Percentiles rank a stretch among this genome's conserved stretches.
These are phyloP conservation scores for Nomia melanderi DNA, from an alignment of 1,140 invertebrate species.

Conservation along the genomic window DNA sequence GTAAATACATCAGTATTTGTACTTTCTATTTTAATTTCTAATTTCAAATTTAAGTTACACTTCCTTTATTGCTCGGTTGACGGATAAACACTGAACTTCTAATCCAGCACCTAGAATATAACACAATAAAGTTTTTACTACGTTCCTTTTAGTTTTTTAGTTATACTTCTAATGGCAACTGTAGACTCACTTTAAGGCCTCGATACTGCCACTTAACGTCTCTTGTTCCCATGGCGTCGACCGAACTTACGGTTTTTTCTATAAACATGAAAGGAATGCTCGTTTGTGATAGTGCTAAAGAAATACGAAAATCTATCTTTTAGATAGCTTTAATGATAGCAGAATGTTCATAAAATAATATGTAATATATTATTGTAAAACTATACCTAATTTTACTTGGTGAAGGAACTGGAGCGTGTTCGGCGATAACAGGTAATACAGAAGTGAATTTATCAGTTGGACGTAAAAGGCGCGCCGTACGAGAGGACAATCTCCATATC, in stretches of 20 bases:
- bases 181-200: constrained; percentile 39
- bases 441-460: constrained; percentile 88
- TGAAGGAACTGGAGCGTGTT: constrained; percentile 82
- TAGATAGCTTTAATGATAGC: no score
- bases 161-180: neutral
- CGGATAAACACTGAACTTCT: constrained; percentile 25
- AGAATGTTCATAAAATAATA: no score
- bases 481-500: constrained; percentile 86
- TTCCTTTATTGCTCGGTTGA: constrained; percentile 20
- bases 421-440: constrained; percentile 87
- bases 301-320: no score
- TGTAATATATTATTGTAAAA: constrained; percentile 18
- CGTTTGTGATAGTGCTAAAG: neutral
- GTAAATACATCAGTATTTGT: constrained; percentile 53
- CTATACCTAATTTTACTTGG: constrained; percentile 81
- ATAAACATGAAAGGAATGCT: constrained; percentile 37
- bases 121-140: neutral
- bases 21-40: constrained; percentile 42
- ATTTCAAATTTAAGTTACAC: constrained; percentile 33
- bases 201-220: constrained; percentile 68
- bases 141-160: neutral
- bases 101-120: constrained; percentile 39
- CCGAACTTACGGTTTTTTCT: constrained; percentile 76
- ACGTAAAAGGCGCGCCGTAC: constrained; percentile 85
- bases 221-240: constrained; percentile 75